A percentile compares a stretch with the other conserved stretches of the same genome.
Conservation (phyloP, 2,113 vertebrate genomes). For the Dunckerocampus dactyliophorus region DNA sequence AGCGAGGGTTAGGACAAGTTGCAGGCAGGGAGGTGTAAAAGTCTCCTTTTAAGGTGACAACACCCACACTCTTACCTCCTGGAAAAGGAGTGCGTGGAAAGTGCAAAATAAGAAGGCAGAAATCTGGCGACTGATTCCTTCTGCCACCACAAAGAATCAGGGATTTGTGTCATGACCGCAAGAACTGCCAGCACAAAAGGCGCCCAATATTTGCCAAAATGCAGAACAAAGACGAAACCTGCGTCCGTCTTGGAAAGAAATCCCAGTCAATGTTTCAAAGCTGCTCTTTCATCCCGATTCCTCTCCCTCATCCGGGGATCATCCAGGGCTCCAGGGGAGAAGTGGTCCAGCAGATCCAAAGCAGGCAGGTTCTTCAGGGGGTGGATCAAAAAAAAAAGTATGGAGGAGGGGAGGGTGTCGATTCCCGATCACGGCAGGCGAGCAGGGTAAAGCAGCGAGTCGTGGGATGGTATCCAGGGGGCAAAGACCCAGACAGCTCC, state of each 20-base stretch:
- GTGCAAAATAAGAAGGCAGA: conserved; percentile 34
- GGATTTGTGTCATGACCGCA: conserved; percentile 25
- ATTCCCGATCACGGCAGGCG: conserved; percentile 51
- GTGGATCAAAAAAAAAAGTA: conserved; percentile 40
- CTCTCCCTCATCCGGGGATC: conserved; percentile 39
- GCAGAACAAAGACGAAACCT: conserved; percentile 48
- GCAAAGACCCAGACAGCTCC: conserved; percentile 71
- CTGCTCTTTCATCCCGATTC: conserved; percentile 39
- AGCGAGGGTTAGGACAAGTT: conserved; percentile 20
- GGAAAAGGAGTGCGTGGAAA: conserved; percentile 59
- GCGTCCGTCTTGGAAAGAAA: conserved; percentile 22
- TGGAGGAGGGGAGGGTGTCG: conserved; percentile 27
- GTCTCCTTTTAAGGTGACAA: conserved; percentile 80
- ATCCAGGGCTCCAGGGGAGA: conserved; percentile 51
- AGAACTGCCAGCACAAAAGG: conserved; percentile 17
- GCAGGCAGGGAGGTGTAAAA: conserved; percentile 62
- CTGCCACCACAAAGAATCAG: conserved; percentile 27
- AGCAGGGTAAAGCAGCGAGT: conserved; percentile 48
- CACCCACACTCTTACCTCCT: conserved; percentile 63
- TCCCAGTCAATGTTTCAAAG: conserved; percentile 33
- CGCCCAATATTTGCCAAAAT: conserved; percentile 14
- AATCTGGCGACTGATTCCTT: conserved; percentile 10
- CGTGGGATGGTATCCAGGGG: conserved; percentile 71
- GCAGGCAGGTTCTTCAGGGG: conserved; percentile 42
- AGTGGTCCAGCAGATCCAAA: conserved; percentile 42